These are phyloP conservation scores for Macrocentrus cingulum DNA, from an alignment of 1,140 invertebrate genomes.

Conservation along the genomic window DNA sequence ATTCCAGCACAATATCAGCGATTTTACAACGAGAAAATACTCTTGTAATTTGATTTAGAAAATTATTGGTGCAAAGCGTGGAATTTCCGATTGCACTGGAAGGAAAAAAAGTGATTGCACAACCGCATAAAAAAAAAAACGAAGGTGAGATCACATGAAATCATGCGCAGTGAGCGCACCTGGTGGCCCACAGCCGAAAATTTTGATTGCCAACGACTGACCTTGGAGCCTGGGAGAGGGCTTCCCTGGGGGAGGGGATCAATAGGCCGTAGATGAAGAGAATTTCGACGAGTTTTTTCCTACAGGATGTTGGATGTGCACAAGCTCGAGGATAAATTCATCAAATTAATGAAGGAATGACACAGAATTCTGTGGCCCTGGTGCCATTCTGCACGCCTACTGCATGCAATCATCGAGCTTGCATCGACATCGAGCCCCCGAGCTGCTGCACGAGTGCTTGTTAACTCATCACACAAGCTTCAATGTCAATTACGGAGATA, in stretches of 20 bases:
- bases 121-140: background rate
- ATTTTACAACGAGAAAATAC: background rate
- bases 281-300: background rate
- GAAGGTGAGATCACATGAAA: background rate
- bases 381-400: background rate
- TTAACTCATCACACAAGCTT: constrained; percentile 22
- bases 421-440: constrained; percentile 15
- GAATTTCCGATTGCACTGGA: background rate
- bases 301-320: background rate
- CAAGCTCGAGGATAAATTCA: constrained; percentile 22
- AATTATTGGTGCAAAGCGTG: constrained; percentile 2
- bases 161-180: background rate
- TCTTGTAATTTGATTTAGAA: too few relatives aligned
- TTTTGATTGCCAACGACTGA: constrained; percentile 25
- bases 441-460: constrained; percentile 13
- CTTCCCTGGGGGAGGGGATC: constrained; percentile 12
- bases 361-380: constrained; percentile 21
- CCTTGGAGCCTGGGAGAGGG: constrained; percentile 13
- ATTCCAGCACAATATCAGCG: too few relatives aligned
- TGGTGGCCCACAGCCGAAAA: background rate
- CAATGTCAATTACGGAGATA: constrained; percentile 23
- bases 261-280: constrained; percentile 1
- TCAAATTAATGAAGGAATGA: constrained; percentile 24
- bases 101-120: background rate
- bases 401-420: background rate